Evolutionary conservation across 1,140 invertebrate species (phyloP).

Genomic region (Aphelenchoides fujianensis): DNA sequence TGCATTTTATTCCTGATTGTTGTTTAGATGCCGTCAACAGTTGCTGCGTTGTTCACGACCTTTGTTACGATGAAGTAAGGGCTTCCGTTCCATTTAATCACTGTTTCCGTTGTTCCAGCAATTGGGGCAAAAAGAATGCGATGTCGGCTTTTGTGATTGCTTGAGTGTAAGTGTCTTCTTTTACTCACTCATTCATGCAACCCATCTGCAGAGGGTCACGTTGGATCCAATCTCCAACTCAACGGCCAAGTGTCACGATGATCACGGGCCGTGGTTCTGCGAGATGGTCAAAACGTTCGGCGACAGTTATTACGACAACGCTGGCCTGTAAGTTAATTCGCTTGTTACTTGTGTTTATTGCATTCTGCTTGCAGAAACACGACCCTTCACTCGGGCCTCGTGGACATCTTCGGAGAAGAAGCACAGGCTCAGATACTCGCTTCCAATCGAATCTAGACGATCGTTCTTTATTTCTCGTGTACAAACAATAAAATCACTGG

Average conservation of each 20-base stretch:
- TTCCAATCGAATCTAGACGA: background rate
- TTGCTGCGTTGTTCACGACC: background rate
- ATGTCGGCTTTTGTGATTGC: background rate
- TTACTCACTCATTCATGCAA: too few species aligned
- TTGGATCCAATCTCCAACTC: background rate
- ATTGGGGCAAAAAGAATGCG: background rate
- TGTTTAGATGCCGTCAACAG: constrained; percentile 8
- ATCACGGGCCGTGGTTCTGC: constrained; percentile 7
- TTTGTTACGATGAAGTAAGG: background rate
- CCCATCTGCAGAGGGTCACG: constrained; percentile 10
- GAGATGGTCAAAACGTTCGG: constrained; percentile 12
- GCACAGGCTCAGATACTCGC: too few species aligned
- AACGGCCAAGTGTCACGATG: constrained; percentile 3
- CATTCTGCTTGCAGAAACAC: constrained; percentile 4
- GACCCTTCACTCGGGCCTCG: background rate
- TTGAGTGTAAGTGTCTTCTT: constrained; percentile 1
- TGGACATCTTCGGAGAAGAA: constrained; percentile 10
- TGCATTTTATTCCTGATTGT: background rate
- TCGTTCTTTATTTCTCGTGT: constrained; percentile 7
- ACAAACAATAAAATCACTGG: background rate
- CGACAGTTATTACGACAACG: constrained; percentile 2
- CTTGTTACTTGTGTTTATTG: too few species aligned
- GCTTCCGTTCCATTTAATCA: background rate
- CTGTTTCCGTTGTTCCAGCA: background rate
- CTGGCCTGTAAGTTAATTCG: background rate